Evolutionary conservation across 2,113 vertebrate species (phyloP).

Genomic region (Petroica traversi): DNA sequence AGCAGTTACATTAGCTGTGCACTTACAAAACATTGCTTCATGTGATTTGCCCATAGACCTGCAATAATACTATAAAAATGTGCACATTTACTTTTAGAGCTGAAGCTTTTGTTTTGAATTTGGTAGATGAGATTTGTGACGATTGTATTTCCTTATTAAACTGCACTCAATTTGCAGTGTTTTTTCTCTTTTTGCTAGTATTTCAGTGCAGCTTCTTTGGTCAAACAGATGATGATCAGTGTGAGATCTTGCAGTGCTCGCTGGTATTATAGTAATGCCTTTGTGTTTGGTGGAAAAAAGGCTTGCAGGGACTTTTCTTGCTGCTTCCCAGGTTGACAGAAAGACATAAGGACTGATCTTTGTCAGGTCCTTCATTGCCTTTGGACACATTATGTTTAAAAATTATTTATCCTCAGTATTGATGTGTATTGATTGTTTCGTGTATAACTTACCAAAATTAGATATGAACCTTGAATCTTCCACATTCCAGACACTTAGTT

Average conservation of each 20-base stretch:
- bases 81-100: conserved; percentile 35
- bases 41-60: conserved; percentile 42
- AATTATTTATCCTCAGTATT: neutral
- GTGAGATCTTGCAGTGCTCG: neutral
- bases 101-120: conserved; percentile 48
- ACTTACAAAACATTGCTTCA: conserved; percentile 5
- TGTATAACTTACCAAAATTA: neutral
- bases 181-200: neutral
- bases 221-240: neutral
- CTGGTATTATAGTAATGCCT: neutral
- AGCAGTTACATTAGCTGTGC: conserved; percentile 21
- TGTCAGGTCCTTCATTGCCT: neutral
- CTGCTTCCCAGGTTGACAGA: neutral
- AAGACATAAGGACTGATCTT: neutral
- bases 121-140: neutral
- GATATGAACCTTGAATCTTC: neutral
- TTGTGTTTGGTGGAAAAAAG: neutral
- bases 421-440: neutral
- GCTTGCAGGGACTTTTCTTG: neutral
- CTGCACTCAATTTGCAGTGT: accelerated
- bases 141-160: neutral
- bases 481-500: neutral
- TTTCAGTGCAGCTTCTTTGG: neutral
- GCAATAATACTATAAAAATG: conserved; percentile 24
- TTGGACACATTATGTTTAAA: neutral